These are phyloP conservation scores for Chelon labrosus DNA, from an alignment of 2,797 vertebrate genomes.

Conservation along the genomic window DNA sequence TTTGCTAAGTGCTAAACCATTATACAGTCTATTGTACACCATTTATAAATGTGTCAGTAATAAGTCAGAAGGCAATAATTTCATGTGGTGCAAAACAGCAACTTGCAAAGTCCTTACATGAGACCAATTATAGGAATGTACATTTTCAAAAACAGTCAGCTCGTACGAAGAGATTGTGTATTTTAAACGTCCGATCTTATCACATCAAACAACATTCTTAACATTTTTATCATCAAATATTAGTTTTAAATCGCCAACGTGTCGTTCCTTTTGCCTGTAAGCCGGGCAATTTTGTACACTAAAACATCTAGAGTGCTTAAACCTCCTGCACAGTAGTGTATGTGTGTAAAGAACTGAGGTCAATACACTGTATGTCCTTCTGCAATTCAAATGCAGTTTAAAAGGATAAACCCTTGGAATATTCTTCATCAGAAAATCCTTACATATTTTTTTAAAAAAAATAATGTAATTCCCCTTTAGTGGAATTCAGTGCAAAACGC, in stretches of 20 bases:
- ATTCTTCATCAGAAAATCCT: slow-evolving; percentile 49
- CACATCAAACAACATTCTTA: too few relatives aligned
- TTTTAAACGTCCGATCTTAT: too few relatives aligned
- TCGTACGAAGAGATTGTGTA: too few relatives aligned
- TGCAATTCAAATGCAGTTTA: slow-evolving; percentile 44
- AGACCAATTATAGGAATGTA: too few relatives aligned
- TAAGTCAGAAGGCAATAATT: too few relatives aligned
- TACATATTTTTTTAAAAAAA: slow-evolving; percentile 55
- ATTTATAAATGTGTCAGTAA: too few relatives aligned
- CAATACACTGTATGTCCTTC: slow-evolving; percentile 15
- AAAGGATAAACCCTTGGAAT: slow-evolving; percentile 61
- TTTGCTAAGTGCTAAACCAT: too few relatives aligned
- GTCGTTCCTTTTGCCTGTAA: not conserved
- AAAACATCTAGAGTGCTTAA: not conserved
- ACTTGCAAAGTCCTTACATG: too few relatives aligned
- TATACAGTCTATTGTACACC: too few relatives aligned
- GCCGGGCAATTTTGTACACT: not conserved
- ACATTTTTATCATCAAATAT: too few relatives aligned
- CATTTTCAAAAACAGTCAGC: too few relatives aligned
- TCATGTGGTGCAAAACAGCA: too few relatives aligned
- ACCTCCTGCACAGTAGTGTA: not conserved
- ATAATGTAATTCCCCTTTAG: slow-evolving; percentile 58
- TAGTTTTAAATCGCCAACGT: not conserved
- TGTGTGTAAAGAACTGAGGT: slow-evolving; percentile 11
- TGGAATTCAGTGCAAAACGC: slow-evolving; percentile 36